Evolutionary conservation across 2,888 invertebrate species (phyloP), one percentile per base, ranked within the genome.

Genomic region (Eledone cirrhosa): DNA sequence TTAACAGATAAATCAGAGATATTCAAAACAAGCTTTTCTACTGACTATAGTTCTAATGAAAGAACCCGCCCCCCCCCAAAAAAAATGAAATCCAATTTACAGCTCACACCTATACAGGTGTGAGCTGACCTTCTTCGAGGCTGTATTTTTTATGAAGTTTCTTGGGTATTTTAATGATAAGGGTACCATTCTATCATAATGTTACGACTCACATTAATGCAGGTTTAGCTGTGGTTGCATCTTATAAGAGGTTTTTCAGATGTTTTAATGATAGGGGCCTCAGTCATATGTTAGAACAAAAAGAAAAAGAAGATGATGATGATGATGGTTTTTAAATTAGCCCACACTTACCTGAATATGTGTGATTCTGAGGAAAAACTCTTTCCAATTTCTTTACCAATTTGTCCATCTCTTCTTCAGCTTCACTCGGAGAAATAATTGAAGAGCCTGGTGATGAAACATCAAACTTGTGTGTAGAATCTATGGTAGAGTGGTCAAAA

Each of bases 341-440:
- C 27, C 24, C 33, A 77, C 22, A 77, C 79, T 67, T 79, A 84
- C 84, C 83, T 80, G 83, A 84, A 47, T 82, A 83, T 24, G 85
- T 82, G 29, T 84, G 79, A 80, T 86, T 82, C 16, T 80, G 65
- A 48, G 86, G 87, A 79, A 85, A 84, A 47, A 81, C 82, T 69
- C 77, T 80, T 47, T 84, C 84, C n/a, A 85, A 82, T 65, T 82
- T 82, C 63, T 86, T 80, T 5, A 87, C 82, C 79, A 87, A 80
- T 27, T 83, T 83, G 27, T 81, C 81, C 47, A 87, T 72, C 31
- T 72, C 72, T 31, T 72, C 33, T 14, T 72, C 72, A 31, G 72
- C 72, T 31, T 72, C 72, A 22, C 33, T 72, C n/a, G 72, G n/a
- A 13, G 72, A 41, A 22, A 41, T 72, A 24, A 72, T 72, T 31